Percentiles rank a stretch among this genome's conserved stretches.
These are phyloP conservation scores for Hecatera dysodea DNA, from an alignment of 2,888 invertebrate genomes.

Conservation along the genomic window DNA sequence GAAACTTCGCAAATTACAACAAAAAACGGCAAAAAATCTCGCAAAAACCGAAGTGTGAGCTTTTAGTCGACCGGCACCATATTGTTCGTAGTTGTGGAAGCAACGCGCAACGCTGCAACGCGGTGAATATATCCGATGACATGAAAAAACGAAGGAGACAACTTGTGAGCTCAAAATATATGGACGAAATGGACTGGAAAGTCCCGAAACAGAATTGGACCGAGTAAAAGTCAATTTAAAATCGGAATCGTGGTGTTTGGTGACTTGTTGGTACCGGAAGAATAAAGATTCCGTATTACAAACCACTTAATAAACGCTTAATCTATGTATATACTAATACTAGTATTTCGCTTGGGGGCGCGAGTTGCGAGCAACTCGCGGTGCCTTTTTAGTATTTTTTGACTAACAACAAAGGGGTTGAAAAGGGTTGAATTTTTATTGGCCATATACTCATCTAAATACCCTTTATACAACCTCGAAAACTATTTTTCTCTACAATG, in stretches of 20 bases:
- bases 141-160: conserved; percentile 35
- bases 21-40: background rate
- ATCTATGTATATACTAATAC: no score
- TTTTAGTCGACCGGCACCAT: background rate
- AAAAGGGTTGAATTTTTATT: no score
- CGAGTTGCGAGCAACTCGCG: no score
- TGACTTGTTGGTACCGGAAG: background rate
- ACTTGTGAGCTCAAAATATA: conserved; percentile 14
- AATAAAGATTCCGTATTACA: background rate
- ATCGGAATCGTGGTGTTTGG: background rate
- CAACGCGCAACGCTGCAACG: no score
- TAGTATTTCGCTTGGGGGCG: no score
- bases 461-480: no score
- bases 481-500: no score
- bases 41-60: conserved; percentile 1
- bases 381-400: no score
- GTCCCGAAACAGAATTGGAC: conserved; percentile 10
- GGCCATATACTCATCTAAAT: no score
- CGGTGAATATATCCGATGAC: conserved; percentile 19
- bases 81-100: conserved; percentile 27
- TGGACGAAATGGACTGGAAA: conserved; percentile 36
- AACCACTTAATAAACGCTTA: background rate
- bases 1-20: background rate
- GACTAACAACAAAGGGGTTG: no score
- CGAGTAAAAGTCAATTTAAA: conserved; percentile 21